Percentiles rank a stretch among this genome's conserved stretches.
These are phyloP conservation scores for Cyphomyrus discorhynchus DNA, from an alignment of 2,113 vertebrate genomes.

Conservation along the genomic window DNA sequence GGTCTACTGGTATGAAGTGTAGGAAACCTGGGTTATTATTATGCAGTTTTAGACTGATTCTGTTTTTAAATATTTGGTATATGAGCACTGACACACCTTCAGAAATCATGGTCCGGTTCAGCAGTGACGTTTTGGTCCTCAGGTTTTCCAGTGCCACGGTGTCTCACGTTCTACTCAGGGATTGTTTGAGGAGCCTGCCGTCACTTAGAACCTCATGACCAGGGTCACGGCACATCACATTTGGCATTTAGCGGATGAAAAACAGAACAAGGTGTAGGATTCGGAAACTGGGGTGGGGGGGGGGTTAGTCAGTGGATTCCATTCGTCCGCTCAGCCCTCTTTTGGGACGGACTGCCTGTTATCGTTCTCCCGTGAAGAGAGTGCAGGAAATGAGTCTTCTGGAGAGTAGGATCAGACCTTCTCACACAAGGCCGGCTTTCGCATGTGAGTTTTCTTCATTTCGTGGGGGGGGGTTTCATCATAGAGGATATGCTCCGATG, in stretches of 20 bases:
- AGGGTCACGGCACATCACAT: neutral
- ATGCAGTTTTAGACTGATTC: neutral
- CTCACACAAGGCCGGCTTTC: neutral
- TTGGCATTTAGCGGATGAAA: neutral
- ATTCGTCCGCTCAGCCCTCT: neutral
- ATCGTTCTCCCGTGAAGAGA: constrained; percentile 3
- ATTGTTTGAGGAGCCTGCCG: neutral
- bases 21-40: neutral
- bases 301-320: neutral
- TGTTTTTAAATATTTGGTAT: neutral
- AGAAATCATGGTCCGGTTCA: neutral
- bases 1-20: neutral
- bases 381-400: constrained; percentile 7
- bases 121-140: neutral
- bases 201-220: neutral
- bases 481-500: neutral
- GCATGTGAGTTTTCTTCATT: neutral
- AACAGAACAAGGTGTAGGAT: neutral
- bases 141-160: neutral
- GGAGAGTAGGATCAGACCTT: neutral
- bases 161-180: neutral
- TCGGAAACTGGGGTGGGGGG: neutral
- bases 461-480: neutral
- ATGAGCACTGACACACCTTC: neutral
- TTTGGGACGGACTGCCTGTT: neutral